Percentiles rank a stretch among this genome's conserved stretches.
phyloP scores from a whole-genome alignment of 2,888 invertebrate species.

The Trachelus troglodyta region DNA sequence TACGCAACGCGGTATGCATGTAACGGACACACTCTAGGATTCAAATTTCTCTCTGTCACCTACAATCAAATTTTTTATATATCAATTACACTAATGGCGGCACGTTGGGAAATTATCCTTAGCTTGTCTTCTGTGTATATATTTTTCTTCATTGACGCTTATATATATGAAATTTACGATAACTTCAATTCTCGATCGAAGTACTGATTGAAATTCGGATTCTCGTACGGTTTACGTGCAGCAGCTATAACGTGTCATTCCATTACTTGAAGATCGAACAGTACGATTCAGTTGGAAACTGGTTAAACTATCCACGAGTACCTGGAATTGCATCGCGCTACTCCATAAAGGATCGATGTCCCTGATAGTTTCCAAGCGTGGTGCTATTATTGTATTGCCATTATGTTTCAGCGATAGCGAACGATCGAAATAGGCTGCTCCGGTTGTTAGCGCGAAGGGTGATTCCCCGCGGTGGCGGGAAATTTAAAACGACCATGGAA shows the following conservation, averaged over 20 bases:
- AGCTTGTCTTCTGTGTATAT: not conserved
- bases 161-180: not conserved
- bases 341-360: not conserved
- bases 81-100: not conserved
- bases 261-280: not conserved
- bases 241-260: not conserved
- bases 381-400: not conserved
- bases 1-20: conserved; percentile 53
- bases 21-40: conserved; percentile 63
- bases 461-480: not conserved
- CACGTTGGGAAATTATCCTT: not conserved
- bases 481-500: not conserved
- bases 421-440: not conserved
- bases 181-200: not conserved
- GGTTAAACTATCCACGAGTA: not conserved
- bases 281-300: not conserved
- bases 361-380: not conserved
- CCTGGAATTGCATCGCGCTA: not conserved
- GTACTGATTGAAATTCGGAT: not conserved
- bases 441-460: not conserved
- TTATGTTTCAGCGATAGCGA: not conserved
- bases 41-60: conserved; percentile 54
- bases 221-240: not conserved
- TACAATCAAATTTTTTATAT: conserved; percentile 46
- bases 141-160: not conserved